Evolutionary conservation across 2,888 invertebrate species (phyloP), one percentile per base, ranked within the genome.

Genomic region (Shargacucullia verbasci): DNA sequence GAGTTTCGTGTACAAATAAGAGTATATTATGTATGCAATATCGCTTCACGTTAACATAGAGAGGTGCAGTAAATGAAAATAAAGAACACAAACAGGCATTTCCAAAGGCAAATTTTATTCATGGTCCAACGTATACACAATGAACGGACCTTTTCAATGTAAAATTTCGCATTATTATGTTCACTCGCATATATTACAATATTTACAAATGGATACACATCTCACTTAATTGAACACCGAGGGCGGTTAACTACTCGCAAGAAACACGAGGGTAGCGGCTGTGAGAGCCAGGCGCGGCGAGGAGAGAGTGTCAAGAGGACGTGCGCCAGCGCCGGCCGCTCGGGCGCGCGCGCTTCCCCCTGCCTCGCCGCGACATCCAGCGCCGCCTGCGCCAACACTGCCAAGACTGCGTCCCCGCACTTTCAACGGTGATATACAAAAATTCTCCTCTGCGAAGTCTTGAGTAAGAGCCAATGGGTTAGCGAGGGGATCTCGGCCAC

Each of bases 401-500:
- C 95, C 95, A 95, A 98, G 95, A 39, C 96, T 95, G 68, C 96
- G 95, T 0, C 97, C 97, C 71, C 98, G 97, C 69, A 97, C 96
- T 85, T 97, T 97, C 76, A 97, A 92, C 57, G 98, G 98, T 13
- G 97, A 97, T 82, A 98, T 97, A 92, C 98, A 98, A 86, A 95
- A 97, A 88, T 98, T 98, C 77, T 96, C 96, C 56, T 95, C 95
- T 60, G 96, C 94, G 81, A 97, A 97, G 59, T 96, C 96, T 58
- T 89, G 88, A 46, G 91, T 90, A 62, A 97, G 95, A 15, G 96
- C 96, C 66, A 98, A 91, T 34, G 97, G 96, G 64, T 97, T 97
- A 54, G 96, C 96, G 50, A 97, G 91, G 31, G 98, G 95, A 56
- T 97, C 96, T 80, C 97, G 97, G 75, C 97, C 97, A 82, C 98